Base-by-base conservation (phyloP, 1,140 invertebrate genomes). In the Rhagoletis zephyria region DNA sequence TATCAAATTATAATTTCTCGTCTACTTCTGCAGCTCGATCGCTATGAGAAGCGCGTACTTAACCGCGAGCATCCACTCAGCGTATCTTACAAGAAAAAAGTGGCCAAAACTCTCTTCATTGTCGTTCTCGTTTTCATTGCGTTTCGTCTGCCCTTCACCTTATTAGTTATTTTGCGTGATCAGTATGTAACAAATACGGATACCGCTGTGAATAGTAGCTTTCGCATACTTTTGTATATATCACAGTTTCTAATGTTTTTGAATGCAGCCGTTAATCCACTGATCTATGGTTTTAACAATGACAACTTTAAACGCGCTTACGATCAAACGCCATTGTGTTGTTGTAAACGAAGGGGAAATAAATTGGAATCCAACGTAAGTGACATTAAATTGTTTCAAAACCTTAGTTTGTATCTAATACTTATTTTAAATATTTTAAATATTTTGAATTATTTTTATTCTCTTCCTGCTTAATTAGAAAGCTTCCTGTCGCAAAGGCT, bases 211-310 rank as follows among this genome's bases (percentile, higher is more conserved):
- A 93, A 94, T 87, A 94, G 93, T 45, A 92, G 91, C 59, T 95
- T 94, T 90, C 91, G 93, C 67, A 92, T 93, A 2, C 90, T 96
- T 85, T 95, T 95, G 94, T 96, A 96, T 88, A 92, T 94, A 2
- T 95, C 95, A 0, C 95, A 96, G 89, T 96, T 95, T 88, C 91
- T 96, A 9, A 95, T 96, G 88, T 95, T 96, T 70, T 88, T 95
- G 5, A 96, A 96, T 90, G 95, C 95, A 40, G 95, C 96, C 7
- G 93, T 96, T 70, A 96, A 97, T 92, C 96, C 96, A 0, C 91
- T 97, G 1, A 95, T 97, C 64, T 97, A 96, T 88, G 96, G 95
- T 14, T 95, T 95, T 59, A 96, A 95, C 10, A 96, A 96, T 89
- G 94, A 95, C 51, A 95, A 95, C 89, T 95, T 96, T 89, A 90